Conservation (phyloP, 2,113 vertebrate genomes). For the Tyto alba region DNA sequence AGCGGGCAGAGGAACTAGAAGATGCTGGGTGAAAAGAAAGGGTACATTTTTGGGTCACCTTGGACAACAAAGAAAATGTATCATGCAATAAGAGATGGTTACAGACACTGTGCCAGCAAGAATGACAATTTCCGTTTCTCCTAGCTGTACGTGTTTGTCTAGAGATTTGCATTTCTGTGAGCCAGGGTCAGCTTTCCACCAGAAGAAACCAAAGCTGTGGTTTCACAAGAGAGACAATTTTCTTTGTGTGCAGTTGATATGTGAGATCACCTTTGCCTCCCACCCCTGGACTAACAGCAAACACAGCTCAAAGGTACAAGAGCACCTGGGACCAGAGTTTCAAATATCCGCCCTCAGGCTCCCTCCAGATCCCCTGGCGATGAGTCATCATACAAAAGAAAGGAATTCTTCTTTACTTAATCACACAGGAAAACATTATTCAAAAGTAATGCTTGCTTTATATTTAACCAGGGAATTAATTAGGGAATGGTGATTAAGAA, state of each 20-base stretch:
- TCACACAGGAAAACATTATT: conserved; percentile 72
- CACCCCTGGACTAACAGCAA: background rate
- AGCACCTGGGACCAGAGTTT: conserved; percentile 19
- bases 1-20: background rate
- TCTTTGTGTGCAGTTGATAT: background rate
- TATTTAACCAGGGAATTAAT: conserved; percentile 77
- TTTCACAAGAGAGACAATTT: background rate
- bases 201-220: background rate
- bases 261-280: background rate
- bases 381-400: conserved; percentile 67
- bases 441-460: conserved; percentile 68
- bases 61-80: background rate
- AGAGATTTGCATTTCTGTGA: background rate
- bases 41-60: background rate
- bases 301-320: conserved; percentile 12
- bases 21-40: background rate
- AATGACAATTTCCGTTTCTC: background rate
- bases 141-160: background rate
- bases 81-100: background rate
- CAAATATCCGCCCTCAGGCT: conserved; percentile 39
- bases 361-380: background rate
- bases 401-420: conserved; percentile 65
- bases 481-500: conserved; percentile 66
- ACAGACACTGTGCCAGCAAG: background rate
- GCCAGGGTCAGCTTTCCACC: background rate